Evolutionary conservation across 2,888 invertebrate species (phyloP).

Genomic region (Andrena bucephala): DNA sequence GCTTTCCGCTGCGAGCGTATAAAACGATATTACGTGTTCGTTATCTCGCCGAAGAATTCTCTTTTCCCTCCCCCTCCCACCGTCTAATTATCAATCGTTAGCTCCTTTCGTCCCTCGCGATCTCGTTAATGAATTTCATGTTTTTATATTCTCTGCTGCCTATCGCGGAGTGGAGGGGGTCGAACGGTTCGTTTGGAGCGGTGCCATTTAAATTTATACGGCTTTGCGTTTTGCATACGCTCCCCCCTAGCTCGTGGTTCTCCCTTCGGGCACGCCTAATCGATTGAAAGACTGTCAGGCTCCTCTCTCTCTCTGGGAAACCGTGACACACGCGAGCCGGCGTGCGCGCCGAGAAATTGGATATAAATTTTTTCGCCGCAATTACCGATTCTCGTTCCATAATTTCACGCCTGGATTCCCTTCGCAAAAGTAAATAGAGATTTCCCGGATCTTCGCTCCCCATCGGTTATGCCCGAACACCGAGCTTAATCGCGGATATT

Average conservation of each 20-base stretch:
- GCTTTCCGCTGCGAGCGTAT: conserved; percentile 5
- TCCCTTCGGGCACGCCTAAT: conserved; percentile 59
- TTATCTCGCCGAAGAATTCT: neutral
- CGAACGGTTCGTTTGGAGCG: conserved; percentile 47
- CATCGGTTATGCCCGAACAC: neutral
- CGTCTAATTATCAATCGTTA: conserved; percentile 27
- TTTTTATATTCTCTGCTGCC: conserved; percentile 3
- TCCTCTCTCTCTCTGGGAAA: conserved; percentile 21
- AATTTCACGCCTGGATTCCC: neutral
- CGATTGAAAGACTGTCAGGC: conserved; percentile 67
- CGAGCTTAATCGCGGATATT: neutral
- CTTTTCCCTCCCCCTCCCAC: neutral
- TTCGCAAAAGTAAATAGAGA: neutral
- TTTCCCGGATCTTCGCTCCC: neutral
- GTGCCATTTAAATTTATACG: conserved; percentile 61
- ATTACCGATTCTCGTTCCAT: neutral
- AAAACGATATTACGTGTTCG: conserved; percentile 32
- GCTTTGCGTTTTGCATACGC: conserved; percentile 61
- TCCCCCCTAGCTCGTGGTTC: conserved; percentile 48
- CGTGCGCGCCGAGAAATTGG: conserved; percentile 45
- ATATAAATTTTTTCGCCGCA: conserved; percentile 14
- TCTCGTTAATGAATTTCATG: neutral
- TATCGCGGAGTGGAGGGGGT: neutral
- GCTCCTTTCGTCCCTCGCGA: neutral
- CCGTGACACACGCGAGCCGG: conserved; percentile 40